Evolutionary conservation across 2,888 invertebrate species (phyloP).

Genomic region (Plebejus anna): DNA sequence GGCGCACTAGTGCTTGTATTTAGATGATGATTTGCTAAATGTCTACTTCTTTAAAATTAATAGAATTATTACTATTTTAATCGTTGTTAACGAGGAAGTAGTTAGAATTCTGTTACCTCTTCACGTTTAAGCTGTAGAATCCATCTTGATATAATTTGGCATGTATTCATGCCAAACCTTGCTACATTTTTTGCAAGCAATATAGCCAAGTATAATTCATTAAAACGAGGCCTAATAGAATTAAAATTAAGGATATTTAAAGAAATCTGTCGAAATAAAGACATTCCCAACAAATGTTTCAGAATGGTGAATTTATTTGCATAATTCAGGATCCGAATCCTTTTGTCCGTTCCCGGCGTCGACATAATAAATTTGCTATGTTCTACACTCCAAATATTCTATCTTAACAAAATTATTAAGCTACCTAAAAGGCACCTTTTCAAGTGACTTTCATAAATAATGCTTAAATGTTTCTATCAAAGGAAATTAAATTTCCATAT

Average conservation of each 20-base stretch:
- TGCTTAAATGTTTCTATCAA: slow-evolving; percentile 32
- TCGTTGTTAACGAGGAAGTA: neutral
- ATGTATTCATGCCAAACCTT: no score
- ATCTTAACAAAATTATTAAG: slow-evolving; percentile 71
- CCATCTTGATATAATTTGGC: no score
- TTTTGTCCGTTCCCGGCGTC: slow-evolving; percentile 72
- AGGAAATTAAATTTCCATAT: slow-evolving; percentile 27
- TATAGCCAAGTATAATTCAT: slow-evolving; percentile 30
- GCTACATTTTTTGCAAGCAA: neutral
- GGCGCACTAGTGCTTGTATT: neutral
- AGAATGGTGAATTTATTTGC: slow-evolving; percentile 79
- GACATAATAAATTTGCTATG: slow-evolving; percentile 77
- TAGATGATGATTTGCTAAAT: neutral
- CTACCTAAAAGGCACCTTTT: slow-evolving; percentile 54
- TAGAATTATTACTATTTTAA: neutral
- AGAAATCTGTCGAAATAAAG: slow-evolving; percentile 76
- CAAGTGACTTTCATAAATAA: slow-evolving; percentile 30
- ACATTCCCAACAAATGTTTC: slow-evolving; percentile 78
- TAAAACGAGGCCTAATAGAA: slow-evolving; percentile 62
- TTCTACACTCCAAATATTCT: slow-evolving; percentile 67
- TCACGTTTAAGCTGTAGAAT: no score
- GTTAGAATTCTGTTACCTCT: no score
- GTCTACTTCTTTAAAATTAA: neutral
- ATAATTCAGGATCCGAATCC: slow-evolving; percentile 77
- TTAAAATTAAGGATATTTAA: slow-evolving; percentile 68